phyloP scores from a whole-genome alignment of 2,797 vertebrate species.

The Enteromius argenteus region DNA sequence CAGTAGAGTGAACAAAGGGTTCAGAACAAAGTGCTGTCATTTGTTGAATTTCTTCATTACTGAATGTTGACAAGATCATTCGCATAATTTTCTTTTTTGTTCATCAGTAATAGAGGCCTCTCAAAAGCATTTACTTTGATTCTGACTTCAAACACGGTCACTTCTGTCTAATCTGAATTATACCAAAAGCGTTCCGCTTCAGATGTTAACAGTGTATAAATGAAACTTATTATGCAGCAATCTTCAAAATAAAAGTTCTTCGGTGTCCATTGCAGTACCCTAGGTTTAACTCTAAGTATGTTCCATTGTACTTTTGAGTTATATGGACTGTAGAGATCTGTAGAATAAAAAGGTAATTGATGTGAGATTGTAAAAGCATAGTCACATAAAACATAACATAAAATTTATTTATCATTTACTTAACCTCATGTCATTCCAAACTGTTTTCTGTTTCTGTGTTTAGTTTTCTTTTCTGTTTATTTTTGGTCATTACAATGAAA shows the following conservation, averaged over 20 bases:
- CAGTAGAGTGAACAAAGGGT: slow-evolving; percentile 23
- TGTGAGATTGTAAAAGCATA: neutral
- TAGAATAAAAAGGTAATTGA: neutral
- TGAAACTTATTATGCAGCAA: neutral
- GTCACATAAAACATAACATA: neutral
- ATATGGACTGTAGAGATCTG: neutral
- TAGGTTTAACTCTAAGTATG: neutral
- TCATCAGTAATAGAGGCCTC: slow-evolving; percentile 7
- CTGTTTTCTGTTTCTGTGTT: neutral
- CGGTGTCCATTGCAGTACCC: neutral
- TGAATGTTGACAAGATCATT: slow-evolving; percentile 9
- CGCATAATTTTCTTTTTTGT: slow-evolving; percentile 6
- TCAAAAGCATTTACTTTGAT: slow-evolving; percentile 28
- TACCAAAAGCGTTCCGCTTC: neutral
- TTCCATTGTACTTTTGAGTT: neutral
- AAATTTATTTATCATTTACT: neutral
- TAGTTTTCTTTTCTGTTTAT: too few relatives aligned
- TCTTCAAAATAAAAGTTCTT: neutral
- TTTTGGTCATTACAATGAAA: neutral
- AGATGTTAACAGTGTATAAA: slow-evolving; percentile 15
- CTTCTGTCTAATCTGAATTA: neutral
- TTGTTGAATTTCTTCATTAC: slow-evolving; percentile 32
- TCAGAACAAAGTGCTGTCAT: slow-evolving; percentile 32
- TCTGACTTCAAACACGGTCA: neutral
- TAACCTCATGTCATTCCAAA: neutral